Evolutionary conservation across 2,797 vertebrate genomes (phyloP), one percentile per base, ranked within the genome.

Genomic region (Centroberyx gerrardi): DNA sequence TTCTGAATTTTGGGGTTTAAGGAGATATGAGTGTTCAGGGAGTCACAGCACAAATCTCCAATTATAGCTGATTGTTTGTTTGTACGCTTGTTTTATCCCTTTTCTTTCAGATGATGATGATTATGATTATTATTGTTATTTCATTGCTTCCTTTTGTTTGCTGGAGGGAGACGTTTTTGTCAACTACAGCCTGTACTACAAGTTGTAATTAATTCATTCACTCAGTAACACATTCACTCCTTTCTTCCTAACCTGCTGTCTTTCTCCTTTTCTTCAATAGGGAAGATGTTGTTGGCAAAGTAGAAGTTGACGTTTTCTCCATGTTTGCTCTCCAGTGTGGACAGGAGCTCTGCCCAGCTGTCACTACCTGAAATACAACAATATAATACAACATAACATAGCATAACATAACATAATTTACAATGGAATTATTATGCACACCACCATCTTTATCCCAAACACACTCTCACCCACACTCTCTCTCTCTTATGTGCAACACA

Each of bases 231-330:
- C 10, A 44, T 44, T 44, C 42, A 14, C 38, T 40, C 10, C 42
- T 13, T 3, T 44, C 13, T 13, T 44, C 12, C 42, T 44, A 15
- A 62, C 60, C 42, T 46, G 42, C 40, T 62, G 40, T 29, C 42
- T 29, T 46, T 22, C 22, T 62, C 60, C 60, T 46, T 31, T 29
- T 48, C 60, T 12, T 62, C 42, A 2, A 17, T 27, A 17, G 22
- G 60, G 28, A 62, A 62, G 22, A 62, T 27, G 27, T 48, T 62
- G 60, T 62, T 62, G 13, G 13, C 12, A 29, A 62, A 62, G 42
- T 62, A 62, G 42, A 28, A 62, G 60, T 62, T 62, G 60, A 44
- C 27, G 17, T 29, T 62, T 18, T 62, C 42, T 10, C 42, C 60
- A 18, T 48, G 42, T 27, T 44, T 17, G 13, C 42, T 31, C 18